These are phyloP conservation scores for Ametastegia equiseti DNA, from an alignment of 2,888 invertebrate genomes.

Conservation along the genomic window DNA sequence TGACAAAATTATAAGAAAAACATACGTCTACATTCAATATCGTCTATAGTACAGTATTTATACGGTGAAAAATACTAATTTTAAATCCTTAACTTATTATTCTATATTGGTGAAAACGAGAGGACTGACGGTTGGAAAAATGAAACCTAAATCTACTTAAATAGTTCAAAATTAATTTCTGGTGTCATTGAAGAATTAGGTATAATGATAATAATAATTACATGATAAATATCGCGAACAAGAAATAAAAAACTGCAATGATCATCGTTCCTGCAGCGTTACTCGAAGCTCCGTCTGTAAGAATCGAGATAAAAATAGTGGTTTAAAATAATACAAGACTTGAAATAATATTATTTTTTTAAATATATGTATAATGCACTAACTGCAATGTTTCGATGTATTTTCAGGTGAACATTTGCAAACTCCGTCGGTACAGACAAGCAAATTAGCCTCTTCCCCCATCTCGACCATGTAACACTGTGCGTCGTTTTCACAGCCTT, in stretches of 20 bases:
- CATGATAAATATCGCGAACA: neutral
- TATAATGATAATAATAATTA: neutral
- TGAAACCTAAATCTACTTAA: too few species aligned
- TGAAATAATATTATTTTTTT: neutral
- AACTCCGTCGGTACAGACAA: constrained; percentile 58
- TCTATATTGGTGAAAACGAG: too few species aligned
- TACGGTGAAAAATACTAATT: too few species aligned
- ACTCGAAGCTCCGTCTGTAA: constrained; percentile 19
- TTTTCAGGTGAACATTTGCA: constrained; percentile 59
- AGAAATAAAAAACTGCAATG: neutral
- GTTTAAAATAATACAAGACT: neutral
- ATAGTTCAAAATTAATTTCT: too few species aligned
- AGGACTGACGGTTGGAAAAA: too few species aligned
- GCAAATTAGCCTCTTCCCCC: constrained; percentile 33
- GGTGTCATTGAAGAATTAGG: too few species aligned
- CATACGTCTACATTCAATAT: too few species aligned
- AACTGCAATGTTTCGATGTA: constrained; percentile 51
- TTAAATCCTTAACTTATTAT: too few species aligned
- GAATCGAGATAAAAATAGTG: neutral
- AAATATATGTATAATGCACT: constrained; percentile 5
- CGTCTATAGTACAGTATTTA: too few species aligned
- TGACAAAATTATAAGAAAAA: too few species aligned
- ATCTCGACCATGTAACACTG: constrained; percentile 57
- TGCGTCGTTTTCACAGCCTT: constrained; percentile 55
- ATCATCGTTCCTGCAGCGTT: constrained; percentile 33